A percentile compares a stretch with the other conserved stretches of the same genome.
Evolutionary conservation across 2,113 vertebrate genomes (phyloP).

Genomic region (Prunella himalayana): DNA sequence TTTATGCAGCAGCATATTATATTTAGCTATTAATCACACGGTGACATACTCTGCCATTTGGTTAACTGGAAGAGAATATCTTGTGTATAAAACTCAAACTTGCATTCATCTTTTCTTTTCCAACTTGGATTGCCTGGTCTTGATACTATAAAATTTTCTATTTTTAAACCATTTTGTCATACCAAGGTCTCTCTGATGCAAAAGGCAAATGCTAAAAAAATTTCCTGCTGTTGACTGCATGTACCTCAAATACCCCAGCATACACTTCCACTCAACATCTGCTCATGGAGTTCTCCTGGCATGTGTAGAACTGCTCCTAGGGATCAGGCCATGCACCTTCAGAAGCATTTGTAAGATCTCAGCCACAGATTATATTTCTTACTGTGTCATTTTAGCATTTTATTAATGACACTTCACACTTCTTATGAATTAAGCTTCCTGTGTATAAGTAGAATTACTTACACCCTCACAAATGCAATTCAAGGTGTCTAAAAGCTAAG

Average conservation of each 20-base stretch:
- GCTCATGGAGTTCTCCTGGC: not conserved
- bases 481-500: not conserved
- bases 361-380: not conserved
- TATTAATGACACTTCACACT: not conserved
- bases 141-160: not conserved
- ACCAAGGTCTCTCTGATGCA: not conserved
- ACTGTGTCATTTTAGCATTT: not conserved
- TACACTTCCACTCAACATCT: not conserved
- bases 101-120: not conserved
- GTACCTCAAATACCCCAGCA: not conserved
- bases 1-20: constrained; percentile 14
- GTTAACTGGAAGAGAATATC: not conserved
- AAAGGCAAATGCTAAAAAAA: not conserved
- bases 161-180: not conserved
- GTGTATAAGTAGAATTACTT: not conserved
- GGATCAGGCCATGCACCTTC: not conserved
- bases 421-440: not conserved
- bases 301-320: not conserved
- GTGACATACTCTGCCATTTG: not conserved
- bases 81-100: not conserved
- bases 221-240: accelerated
- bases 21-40: constrained; percentile 28
- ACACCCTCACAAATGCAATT: not conserved
- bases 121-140: not conserved
- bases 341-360: not conserved